Evolutionary conservation across 2,113 vertebrate species (phyloP).

Genomic region (Manacus vitellinus): DNA sequence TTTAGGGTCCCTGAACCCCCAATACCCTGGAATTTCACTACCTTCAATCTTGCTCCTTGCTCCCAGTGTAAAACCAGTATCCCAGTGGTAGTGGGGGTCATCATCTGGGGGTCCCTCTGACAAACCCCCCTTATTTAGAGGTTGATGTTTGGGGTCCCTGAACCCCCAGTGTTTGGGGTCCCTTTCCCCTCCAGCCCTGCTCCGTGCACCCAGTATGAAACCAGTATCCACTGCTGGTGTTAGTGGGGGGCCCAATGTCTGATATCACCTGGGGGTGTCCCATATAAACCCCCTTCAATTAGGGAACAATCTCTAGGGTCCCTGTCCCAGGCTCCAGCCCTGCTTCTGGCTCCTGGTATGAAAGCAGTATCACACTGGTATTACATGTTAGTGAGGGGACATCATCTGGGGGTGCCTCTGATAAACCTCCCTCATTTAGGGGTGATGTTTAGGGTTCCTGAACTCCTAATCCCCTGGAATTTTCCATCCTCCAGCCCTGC

Average conservation of each 20-base stretch:
- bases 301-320: neutral
- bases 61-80: neutral
- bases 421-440: neutral
- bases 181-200: neutral
- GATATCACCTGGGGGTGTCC: too few species aligned
- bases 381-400: neutral
- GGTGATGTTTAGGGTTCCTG: neutral
- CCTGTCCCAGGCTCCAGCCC: neutral
- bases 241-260: neutral
- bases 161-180: too few species aligned
- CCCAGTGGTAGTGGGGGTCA: fast-evolving
- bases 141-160: neutral
- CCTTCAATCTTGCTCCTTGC: neutral
- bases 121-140: too few species aligned
- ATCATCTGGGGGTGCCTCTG: too few species aligned
- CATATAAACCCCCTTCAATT: neutral
- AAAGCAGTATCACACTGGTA: neutral
- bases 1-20: neutral
- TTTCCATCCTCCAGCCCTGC: neutral
- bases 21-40: fast-evolving
- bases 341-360: neutral
- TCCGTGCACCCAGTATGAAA: neutral
- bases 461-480: neutral
- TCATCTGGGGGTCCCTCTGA: neutral
- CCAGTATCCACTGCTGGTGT: neutral